A percentile compares a stretch with the other conserved stretches of the same genome.
phyloP scores from a whole-genome alignment of 2,113 vertebrate genomes.

The Malaclemys terrapin region DNA sequence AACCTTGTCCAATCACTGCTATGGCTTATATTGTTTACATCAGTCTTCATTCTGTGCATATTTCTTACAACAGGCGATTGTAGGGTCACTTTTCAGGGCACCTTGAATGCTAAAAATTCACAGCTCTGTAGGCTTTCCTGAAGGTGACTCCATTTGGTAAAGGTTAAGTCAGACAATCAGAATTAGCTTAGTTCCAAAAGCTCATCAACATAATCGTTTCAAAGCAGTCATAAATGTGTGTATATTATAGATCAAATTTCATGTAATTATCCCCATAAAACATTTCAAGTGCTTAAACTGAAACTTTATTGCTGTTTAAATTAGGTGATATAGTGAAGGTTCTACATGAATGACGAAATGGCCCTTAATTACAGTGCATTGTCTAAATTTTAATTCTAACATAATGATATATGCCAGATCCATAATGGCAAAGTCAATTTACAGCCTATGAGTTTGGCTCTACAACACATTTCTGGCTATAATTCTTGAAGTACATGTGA shows the following conservation, averaged over 20 bases:
- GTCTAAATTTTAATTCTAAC: neutral
- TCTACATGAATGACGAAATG: neutral
- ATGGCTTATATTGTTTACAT: neutral
- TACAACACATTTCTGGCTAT: neutral
- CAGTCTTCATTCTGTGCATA: neutral
- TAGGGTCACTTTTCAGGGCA: neutral
- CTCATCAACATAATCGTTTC: neutral
- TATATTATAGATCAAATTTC: neutral
- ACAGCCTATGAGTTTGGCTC: neutral
- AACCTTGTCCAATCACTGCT: neutral
- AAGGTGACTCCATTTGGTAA: conserved; percentile 71
- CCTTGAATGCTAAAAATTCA: neutral
- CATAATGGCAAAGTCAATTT: neutral
- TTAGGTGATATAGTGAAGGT: neutral
- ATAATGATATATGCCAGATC: neutral
- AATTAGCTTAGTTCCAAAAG: neutral
- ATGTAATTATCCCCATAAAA: neutral
- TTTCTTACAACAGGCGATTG: neutral
- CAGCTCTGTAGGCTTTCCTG: conserved; percentile 43
- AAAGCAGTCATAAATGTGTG: neutral
- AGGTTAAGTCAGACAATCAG: conserved; percentile 42
- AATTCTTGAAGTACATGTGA: neutral
- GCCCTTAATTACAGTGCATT: neutral
- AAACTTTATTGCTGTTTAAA: fast-evolving
- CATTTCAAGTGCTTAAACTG: neutral